Base-by-base conservation (phyloP, 2,113 vertebrate genomes). In the Gobiocypris rarus region DNA sequence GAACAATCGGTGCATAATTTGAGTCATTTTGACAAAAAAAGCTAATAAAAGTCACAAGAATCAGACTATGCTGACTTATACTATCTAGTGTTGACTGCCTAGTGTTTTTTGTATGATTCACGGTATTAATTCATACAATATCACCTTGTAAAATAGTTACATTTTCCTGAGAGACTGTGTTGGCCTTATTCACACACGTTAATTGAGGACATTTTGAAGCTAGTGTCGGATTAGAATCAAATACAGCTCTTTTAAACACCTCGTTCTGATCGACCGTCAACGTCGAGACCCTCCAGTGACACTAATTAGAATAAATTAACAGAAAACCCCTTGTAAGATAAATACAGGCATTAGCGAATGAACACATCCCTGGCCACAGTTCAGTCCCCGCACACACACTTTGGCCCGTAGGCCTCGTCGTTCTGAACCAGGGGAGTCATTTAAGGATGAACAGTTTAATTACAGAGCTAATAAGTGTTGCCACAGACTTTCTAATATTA, bases 381-480 rank as follows among this genome's bases (percentile, higher is more conserved):
- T 70, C 80, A 82, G 48, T 79, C 54, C 63, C 54, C 54, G 0
- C 24, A 8, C 76, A 76, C 38, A 61, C 76, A 59, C 75, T 75
- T 26, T 84, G 61, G 61, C 63, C 65, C 65, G 48, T 82, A 70
- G 80, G 80, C 83, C 83, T 78, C n/a, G 14, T 80, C 67, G 14
- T 74, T 83, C 28, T 31, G 67, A 80, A 83, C 56, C 59, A 71
- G 59, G 69, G 75, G 75, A 81, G 70, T 84, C 71, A 28, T 84
- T 87, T 87, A 81, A 59, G 50, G 76, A 86, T 84, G 82, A 81
- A 52, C 61, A 48, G 61, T 65, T 86, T 81, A 83, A 84, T 84
- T 86, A 81, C 58, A 79, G 45, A 34, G 70, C 69, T 86, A 86
- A 86, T 80, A 83, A 83, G 76, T 85, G 83, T 80, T 80, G 67